These are phyloP conservation scores for Leucosticte australis DNA, from an alignment of 2,113 vertebrate species.

Conservation along the genomic window DNA sequence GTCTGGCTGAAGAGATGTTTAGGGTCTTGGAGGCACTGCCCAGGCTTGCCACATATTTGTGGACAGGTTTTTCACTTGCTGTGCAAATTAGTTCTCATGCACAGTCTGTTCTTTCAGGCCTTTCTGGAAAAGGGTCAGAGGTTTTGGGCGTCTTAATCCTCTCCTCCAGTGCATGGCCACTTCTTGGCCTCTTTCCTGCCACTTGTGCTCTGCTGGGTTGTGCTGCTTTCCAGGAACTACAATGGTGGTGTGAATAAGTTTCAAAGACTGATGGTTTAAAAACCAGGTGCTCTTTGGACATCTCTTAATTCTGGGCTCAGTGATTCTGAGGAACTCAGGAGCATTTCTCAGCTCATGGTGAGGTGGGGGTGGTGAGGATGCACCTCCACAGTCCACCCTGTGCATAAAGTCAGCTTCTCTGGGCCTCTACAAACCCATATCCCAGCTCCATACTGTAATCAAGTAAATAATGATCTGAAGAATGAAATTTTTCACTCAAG, in stretches of 20 bases:
- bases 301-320: background rate
- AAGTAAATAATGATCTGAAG: background rate
- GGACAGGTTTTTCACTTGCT: background rate
- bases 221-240: background rate
- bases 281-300: background rate
- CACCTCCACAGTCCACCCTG: rapidly evolving
- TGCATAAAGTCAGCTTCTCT: background rate
- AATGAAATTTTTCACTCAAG: background rate
- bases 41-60: background rate
- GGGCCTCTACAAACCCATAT: background rate
- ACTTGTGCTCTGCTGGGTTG: background rate
- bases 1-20: background rate
- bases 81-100: background rate
- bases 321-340: background rate
- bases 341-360: background rate
- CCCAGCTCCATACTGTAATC: background rate
- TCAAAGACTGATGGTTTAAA: background rate
- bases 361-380: background rate
- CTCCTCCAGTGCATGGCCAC: background rate
- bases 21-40: too few relatives aligned
- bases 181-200: background rate
- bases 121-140: background rate
- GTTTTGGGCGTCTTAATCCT: background rate
- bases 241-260: background rate
- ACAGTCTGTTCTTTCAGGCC: background rate